Conservation (phyloP, 2,888 invertebrate species). For the Steinernema scapterisci region DNA sequence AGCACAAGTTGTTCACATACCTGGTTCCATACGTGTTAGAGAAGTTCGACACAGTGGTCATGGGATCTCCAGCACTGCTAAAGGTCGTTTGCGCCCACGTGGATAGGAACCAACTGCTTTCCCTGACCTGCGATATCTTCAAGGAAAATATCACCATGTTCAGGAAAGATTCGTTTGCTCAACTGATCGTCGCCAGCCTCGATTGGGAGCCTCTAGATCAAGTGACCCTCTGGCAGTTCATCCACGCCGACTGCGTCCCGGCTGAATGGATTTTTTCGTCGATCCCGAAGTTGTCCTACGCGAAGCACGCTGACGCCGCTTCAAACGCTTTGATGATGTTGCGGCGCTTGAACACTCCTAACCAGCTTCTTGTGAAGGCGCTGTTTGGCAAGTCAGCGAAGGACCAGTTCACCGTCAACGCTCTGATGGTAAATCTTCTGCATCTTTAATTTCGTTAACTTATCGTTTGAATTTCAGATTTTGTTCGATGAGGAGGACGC, state of each 20-base stretch:
- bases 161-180: constrained; percentile 70
- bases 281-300: constrained; percentile 74
- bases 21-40: constrained; percentile 89
- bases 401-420: constrained; percentile 87
- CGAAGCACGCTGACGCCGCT: constrained; percentile 88
- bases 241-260: constrained; percentile 50
- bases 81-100: constrained; percentile 87
- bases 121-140: constrained; percentile 85
- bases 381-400: constrained; percentile 75
- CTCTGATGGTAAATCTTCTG: constrained; percentile 78
- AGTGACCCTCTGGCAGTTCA: constrained; percentile 91
- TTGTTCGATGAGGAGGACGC: constrained; percentile 92
- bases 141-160: constrained; percentile 78
- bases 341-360: constrained; percentile 79
- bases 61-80: constrained; percentile 74
- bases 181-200: constrained; percentile 76
- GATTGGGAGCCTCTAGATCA: constrained; percentile 97
- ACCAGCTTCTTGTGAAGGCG: constrained; percentile 82
- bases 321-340: constrained; percentile 86
- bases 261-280: constrained; percentile 51
- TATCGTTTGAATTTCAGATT: constrained; percentile 69
- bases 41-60: constrained; percentile 71
- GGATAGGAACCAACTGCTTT: constrained; percentile 84
- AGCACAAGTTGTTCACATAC: constrained; percentile 86
- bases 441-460: too few relatives aligned